phyloP scores from a whole-genome alignment of 2,797 vertebrate species.

The Leontocebus nigricollis region DNA sequence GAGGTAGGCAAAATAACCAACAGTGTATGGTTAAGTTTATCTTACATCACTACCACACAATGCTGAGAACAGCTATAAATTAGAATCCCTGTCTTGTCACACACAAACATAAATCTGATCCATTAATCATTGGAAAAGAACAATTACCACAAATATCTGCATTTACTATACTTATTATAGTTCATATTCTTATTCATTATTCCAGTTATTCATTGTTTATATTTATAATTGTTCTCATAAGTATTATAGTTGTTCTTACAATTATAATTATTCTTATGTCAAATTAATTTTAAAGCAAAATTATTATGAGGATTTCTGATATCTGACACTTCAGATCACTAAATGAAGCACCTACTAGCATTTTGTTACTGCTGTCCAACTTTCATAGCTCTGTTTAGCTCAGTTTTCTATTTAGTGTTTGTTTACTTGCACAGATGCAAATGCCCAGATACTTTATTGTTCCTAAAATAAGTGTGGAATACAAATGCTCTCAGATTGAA shows the following conservation, averaged over 20 bases:
- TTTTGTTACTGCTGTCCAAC: neutral
- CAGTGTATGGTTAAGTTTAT: neutral
- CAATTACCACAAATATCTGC: neutral
- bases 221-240: neutral
- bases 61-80: neutral
- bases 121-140: neutral
- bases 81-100: neutral
- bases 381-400: neutral
- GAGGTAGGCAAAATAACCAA: neutral
- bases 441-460: neutral
- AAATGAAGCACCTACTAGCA: neutral
- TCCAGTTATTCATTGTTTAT: neutral
- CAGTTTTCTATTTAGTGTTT: neutral
- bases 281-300: conserved; percentile 18
- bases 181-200: neutral
- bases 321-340: neutral
- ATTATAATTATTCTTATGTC: neutral
- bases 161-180: neutral
- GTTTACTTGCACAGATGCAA: neutral
- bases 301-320: neutral
- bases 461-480: neutral
- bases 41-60: neutral
- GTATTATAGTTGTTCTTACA: neutral
- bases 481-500: neutral
- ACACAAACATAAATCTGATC: neutral